Evolutionary conservation across 2,113 vertebrate genomes (phyloP), one percentile per base, ranked within the genome.

Genomic region (Hippocampus guttulatus): DNA sequence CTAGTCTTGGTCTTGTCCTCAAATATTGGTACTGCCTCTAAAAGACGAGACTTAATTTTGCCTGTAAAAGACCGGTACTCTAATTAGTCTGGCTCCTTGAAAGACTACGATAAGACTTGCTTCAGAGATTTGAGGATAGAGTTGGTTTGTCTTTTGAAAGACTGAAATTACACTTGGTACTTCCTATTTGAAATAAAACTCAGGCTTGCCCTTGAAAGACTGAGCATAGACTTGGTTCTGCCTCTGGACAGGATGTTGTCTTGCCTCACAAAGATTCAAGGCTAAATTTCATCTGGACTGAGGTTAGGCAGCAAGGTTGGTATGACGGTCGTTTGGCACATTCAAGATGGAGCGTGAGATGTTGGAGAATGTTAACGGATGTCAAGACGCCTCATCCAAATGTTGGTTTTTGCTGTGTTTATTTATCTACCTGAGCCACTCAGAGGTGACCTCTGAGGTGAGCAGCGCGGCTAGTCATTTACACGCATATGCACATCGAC

Each of bases 381-480:
- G 82, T 65, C 49, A 61, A 70, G 70, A 82, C 85, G 74, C 43
- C 81, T 87, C 85, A 61, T 70, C 77, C 60, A 86, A 85, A 84
- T 86, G 85, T 87, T 88, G 84, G 69, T 86, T 88, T 88, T 84
- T 77, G 77, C 78, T 1, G 38, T 89, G 71, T 90, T 87, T 89
- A 84, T 89, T 89, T 90, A 87, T 79, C 83, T 77, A 75, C 76
- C 82, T 80, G 41, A 74, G 85, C 86, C 83, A 87, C 89, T 90
- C 88, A 83, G 84, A 78, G 76, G 70, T 89, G 85, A 90, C 81
- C 85, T 85, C 43, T 41, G 79, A 78, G 82, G 80, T 77, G 70
- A 87, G 81, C 68, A 68, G 81, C 67, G 77, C 67, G 78, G 76
- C 76, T 67, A 72, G 77, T n/a, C 73, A 74, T 15, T 27, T 72